A percentile compares a stretch with the other conserved stretches of the same genome.
Evolutionary conservation across 2,797 vertebrate genomes (phyloP).

Genomic region (Scyliorhinus canicula): DNA sequence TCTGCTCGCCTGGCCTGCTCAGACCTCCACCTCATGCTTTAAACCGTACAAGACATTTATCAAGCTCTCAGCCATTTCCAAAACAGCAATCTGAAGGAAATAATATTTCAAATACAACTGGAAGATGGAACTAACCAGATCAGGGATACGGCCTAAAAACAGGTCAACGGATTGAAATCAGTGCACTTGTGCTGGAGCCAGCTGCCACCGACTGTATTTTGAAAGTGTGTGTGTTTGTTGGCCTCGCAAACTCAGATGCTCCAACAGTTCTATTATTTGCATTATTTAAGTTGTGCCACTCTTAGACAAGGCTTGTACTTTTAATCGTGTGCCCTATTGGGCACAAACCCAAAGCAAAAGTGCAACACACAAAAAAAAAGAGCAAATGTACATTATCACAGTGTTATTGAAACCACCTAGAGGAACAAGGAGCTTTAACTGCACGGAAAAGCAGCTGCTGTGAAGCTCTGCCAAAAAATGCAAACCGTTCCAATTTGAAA

Average conservation of each 20-base stretch:
- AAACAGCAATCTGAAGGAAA: background rate
- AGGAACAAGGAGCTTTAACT: background rate
- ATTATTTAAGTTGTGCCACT: background rate
- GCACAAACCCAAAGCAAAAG: background rate
- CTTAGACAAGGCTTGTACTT: background rate
- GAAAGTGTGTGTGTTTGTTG: background rate
- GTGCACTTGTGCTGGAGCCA: background rate
- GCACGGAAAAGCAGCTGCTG: background rate
- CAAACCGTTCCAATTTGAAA: background rate
- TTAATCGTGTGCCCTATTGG: background rate
- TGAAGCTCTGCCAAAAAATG: background rate
- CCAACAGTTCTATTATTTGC: background rate
- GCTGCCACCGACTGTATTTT: background rate
- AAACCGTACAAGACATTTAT: background rate
- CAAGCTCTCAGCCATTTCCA: background rate
- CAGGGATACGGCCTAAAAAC: background rate
- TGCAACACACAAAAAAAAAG: background rate
- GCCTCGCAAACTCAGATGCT: background rate
- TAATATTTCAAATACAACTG: background rate
- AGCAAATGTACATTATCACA: background rate
- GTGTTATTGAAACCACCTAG: background rate
- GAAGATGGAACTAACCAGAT: background rate
- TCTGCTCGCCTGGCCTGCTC: background rate
- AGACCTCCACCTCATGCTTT: background rate
- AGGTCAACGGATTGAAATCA: background rate